Evolutionary conservation across 2,888 invertebrate species (phyloP).

Genomic region (Didymodactylos carnosus): DNA sequence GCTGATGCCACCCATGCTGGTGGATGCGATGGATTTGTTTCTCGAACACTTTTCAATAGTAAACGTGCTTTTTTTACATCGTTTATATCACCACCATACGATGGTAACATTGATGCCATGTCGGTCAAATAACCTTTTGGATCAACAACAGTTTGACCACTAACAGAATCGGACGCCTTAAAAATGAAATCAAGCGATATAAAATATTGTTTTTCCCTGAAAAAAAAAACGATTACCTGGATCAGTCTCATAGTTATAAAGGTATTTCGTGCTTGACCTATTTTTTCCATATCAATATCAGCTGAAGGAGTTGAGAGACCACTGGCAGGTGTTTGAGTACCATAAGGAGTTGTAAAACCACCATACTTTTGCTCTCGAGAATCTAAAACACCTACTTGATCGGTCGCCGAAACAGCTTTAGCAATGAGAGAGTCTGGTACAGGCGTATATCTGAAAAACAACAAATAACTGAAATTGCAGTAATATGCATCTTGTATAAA

Average conservation of each 20-base stretch:
- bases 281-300: slow-evolving; percentile 87
- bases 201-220: neutral
- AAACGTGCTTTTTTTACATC: slow-evolving; percentile 90
- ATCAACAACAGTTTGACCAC: slow-evolving; percentile 96
- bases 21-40: slow-evolving; percentile 93
- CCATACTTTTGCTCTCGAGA: slow-evolving; percentile 29
- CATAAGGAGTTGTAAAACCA: slow-evolving; percentile 50
- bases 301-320: slow-evolving; percentile 19
- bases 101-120: slow-evolving; percentile 93
- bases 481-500: slow-evolving; percentile 19
- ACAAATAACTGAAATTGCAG: too few relatives aligned
- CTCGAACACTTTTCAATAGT: slow-evolving; percentile 75
- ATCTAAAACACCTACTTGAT: slow-evolving; percentile 23
- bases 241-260: slow-evolving; percentile 95
- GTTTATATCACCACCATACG: slow-evolving; percentile 88
- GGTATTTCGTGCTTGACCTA: slow-evolving; percentile 93
- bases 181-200: neutral
- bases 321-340: slow-evolving; percentile 43
- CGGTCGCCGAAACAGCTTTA: slow-evolving; percentile 43
- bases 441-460: slow-evolving; percentile 53
- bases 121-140: slow-evolving; percentile 99
- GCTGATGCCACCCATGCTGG: slow-evolving; percentile 99
- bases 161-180: slow-evolving; percentile 74
- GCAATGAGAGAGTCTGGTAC: slow-evolving; percentile 83
- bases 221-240: slow-evolving; percentile 39